Evolutionary conservation across 2,797 vertebrate genomes (phyloP), one percentile per base, ranked within the genome.

Genomic region (Bucorvus abyssinicus): DNA sequence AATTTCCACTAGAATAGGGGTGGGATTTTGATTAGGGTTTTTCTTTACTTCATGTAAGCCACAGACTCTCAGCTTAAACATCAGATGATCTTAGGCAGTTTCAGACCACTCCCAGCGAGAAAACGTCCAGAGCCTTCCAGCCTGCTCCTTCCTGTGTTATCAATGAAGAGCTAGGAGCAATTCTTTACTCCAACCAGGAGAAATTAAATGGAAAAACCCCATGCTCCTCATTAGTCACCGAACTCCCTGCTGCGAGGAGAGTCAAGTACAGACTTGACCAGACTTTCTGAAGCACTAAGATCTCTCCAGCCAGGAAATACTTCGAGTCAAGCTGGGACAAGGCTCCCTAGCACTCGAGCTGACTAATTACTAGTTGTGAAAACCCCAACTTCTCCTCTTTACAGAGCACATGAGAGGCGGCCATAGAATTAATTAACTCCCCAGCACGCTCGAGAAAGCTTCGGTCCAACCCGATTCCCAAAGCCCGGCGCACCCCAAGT

Each of bases 241-340:
- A 56, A 42, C 69, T 75, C 84, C 84, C 83, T 16, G 65, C 67
- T 52, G 71, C 26, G 76, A 70, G 16, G 13, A 80, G 55, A 95
- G 87, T 97, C 97, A 97, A 97, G 97, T 91, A 93, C n/a, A 0
- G 95, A 83, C 97, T 95, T 96, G 96, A 96, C 77, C 40, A 75
- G 75, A n/a, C 81, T 73, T 93, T 83, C 84, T 83, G 21, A 89
- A 92, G 81, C 12, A 82, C 81, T 10, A 7, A 50, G 38, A 63
- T 44, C 78, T 82, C 88, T n/a, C 29, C 56, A 91, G 96, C 93
- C 95, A 94, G 95, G 87, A 95, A 94, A 94, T 74, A 63, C 70
- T 56, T 80, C 38, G 21, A 95, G 91, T 96, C 97, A 97, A 95
- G 96, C 90, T 52, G 79, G 90, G 95, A 80, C 97, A 97, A 71